Evolutionary conservation across 2,797 vertebrate genomes (phyloP).

Genomic region (Anomalospiza imberbis): DNA sequence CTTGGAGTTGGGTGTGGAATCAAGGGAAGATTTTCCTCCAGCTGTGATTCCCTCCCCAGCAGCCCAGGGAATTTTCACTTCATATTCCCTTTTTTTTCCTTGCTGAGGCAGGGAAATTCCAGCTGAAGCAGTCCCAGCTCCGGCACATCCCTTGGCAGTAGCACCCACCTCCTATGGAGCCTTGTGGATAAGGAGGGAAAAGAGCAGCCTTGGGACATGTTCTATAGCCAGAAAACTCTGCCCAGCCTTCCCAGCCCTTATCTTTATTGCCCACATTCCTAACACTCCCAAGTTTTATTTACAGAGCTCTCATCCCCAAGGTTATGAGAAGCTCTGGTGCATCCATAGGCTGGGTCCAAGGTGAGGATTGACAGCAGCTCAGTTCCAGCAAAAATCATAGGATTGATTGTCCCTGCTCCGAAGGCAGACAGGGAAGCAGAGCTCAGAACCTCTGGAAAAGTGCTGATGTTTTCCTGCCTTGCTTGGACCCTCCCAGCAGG

Average conservation of each 20-base stretch:
- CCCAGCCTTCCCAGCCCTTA: neutral
- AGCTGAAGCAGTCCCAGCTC: neutral
- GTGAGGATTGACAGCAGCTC: rapidly evolving
- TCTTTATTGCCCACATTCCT: neutral
- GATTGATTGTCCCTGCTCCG: rapidly evolving
- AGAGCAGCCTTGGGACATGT: neutral
- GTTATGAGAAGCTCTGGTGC: neutral
- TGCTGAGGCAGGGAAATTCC: neutral
- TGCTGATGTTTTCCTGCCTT: constrained; percentile 51
- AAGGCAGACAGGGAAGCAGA: neutral
- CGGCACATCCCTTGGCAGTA: neutral
- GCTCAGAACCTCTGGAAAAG: neutral
- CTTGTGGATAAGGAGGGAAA: neutral
- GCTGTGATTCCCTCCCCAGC: neutral
- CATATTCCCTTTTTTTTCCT: neutral
- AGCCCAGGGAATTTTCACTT: neutral
- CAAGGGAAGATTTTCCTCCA: neutral
- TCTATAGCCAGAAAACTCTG: neutral
- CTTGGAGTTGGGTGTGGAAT: neutral
- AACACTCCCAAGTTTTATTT: neutral
- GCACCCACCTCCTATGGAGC: neutral
- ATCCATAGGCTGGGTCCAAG: neutral
- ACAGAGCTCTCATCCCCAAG: neutral
- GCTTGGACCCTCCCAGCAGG: constrained; percentile 48
- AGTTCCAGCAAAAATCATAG: neutral